These are phyloP conservation scores for Vultur gryphus DNA, from an alignment of 2,797 vertebrate species.

Conservation along the genomic window DNA sequence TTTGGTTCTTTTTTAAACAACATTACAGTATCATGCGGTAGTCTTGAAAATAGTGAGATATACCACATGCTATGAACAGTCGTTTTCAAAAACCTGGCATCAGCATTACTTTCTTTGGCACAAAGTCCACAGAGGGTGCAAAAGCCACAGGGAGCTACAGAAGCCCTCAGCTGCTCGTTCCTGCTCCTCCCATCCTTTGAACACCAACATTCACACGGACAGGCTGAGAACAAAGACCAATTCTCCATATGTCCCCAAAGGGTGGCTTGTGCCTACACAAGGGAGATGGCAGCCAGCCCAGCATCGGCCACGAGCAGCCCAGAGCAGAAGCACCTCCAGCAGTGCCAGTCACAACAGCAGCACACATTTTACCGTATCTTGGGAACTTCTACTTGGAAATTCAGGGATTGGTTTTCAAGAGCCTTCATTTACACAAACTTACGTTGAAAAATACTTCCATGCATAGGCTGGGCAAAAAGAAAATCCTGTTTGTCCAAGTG, in stretches of 20 bases:
- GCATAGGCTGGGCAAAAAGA: fast-evolving
- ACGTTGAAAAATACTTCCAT: neutral
- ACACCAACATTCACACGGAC: fast-evolving
- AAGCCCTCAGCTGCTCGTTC: neutral
- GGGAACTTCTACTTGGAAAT: neutral
- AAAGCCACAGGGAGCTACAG: neutral
- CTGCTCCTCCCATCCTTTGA: neutral
- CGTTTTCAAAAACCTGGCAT: neutral
- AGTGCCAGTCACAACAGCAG: neutral
- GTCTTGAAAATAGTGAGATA: neutral
- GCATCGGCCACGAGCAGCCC: neutral
- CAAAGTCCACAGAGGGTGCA: neutral
- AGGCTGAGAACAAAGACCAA: neutral
- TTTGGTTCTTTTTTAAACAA: neutral
- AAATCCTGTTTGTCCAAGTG: neutral
- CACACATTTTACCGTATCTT: fast-evolving
- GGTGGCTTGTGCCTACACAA: neutral
- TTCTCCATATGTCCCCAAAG: neutral
- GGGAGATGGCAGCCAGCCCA: neutral
- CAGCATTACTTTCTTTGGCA: neutral
- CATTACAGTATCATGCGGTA: neutral
- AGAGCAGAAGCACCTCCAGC: neutral
- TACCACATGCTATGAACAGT: fast-evolving
- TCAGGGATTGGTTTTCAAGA: neutral
- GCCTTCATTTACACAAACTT: no score